Evolutionary conservation across 2,113 vertebrate species (phyloP), one percentile per base, ranked within the genome.

Genomic region (Narcine bancroftii): DNA sequence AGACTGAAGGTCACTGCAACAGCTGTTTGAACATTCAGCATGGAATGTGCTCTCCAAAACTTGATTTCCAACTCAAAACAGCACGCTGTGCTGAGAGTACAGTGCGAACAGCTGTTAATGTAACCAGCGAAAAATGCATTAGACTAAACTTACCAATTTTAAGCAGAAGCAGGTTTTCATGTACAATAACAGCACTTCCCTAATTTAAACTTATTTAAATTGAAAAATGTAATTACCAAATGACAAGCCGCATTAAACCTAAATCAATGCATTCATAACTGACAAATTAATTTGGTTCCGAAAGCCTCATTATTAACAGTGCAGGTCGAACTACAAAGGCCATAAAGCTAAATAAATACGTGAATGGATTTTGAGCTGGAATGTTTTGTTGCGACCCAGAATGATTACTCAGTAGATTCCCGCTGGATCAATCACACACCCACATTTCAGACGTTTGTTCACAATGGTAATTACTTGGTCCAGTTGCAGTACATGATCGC

Each of bases 311-410:
- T 96, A 95, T 96, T 94, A 85, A 93, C 94, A 95, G 95, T 95
- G 95, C 95, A 93, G 95, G 94, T 95, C 96, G 96, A 96, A 94
- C 93, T 93, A 73, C 33, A 77, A 92, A 63, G 93, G 85, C 92
- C 94, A 94, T 93, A 75, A 94, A 94, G 93, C 92, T 71, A 89
- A 93, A 93, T 94, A 93, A 93, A 93, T 92, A 93, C 95, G 94
- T 95, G 96, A 94, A 95, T 93, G 93, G 94, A 95, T 96, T 96
- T 94, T 95, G 96, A 95, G 92, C 94, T 76, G 92, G 75, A 96
- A 6, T 45, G 42, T n/a, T 83, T 97, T 97, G 95, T 94, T 94
- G 97, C 95, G 96, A 95, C 95, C 95, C 95, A 92, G 76, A 91
- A 76, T 73, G 83, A 94, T 94, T 94, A 94, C 93, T 93, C 93